These are phyloP conservation scores for Acronicta alni DNA, from an alignment of 2,888 invertebrate species.

Conservation along the genomic window DNA sequence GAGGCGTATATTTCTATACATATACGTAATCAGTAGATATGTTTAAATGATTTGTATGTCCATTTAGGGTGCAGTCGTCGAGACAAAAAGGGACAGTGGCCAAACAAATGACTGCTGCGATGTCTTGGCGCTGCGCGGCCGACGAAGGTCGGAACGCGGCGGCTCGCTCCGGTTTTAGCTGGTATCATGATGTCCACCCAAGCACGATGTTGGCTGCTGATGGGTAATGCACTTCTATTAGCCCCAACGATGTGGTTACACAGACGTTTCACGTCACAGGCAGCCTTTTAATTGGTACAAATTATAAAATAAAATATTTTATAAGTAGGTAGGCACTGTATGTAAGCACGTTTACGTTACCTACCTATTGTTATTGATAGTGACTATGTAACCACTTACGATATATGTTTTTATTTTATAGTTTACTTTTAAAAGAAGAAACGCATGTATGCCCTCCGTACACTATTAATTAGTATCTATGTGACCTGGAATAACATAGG, in stretches of 20 bases:
- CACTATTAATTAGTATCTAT: no score
- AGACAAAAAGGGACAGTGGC: conserved; percentile 68
- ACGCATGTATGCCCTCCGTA: no score
- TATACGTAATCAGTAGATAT: conserved; percentile 14
- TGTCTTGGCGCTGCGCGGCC: conserved; percentile 37
- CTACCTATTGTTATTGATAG: no score
- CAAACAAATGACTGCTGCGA: conserved; percentile 54
- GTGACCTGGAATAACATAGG: no score
- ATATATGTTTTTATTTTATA: no score
- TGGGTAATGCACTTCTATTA: conserved; percentile 74
- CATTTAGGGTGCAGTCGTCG: conserved; percentile 64
- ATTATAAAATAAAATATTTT: conserved; percentile 35
- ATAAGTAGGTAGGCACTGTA: neutral
- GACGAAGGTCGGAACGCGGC: conserved; percentile 54
- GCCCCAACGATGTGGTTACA: conserved; percentile 61
- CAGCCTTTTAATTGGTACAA: conserved; percentile 51
- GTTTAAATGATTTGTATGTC: conserved; percentile 67
- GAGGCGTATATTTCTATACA: conserved; percentile 15
- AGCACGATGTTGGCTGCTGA: conserved; percentile 52
- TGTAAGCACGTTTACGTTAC: no score
- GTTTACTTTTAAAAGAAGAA: no score
- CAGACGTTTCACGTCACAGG: conserved; percentile 36
- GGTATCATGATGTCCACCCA: conserved; percentile 50
- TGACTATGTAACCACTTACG: no score
- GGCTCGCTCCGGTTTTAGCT: conserved; percentile 60